Percentiles rank a stretch among this genome's conserved stretches.
These are phyloP conservation scores for Notothenia coriiceps DNA, from an alignment of 2,113 vertebrate species.

Conservation along the genomic window DNA sequence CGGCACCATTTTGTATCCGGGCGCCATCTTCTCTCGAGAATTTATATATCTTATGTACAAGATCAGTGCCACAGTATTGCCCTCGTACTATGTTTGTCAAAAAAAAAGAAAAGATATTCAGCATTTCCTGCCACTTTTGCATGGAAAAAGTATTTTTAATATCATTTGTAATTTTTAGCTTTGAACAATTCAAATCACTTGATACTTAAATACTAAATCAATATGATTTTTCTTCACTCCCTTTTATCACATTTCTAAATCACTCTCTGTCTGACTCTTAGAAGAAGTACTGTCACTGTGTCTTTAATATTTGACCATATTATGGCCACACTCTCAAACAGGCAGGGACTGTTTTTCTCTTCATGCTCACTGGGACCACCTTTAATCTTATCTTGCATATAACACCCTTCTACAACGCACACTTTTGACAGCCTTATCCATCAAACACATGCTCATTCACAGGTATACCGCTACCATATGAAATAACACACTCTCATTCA, in stretches of 20 bases:
- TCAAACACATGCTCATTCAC: no score
- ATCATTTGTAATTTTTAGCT: neutral
- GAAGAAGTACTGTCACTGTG: neutral
- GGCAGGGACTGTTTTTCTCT: neutral
- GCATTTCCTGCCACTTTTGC: no score
- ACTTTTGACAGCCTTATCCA: neutral
- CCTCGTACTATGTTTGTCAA: no score
- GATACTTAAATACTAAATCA: neutral
- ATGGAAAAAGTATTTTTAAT: neutral
- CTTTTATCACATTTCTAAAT: neutral
- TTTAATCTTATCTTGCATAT: neutral
- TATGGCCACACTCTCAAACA: neutral
- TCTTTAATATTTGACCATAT: conserved; percentile 38
- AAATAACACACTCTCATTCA: neutral
- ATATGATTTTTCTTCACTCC: neutral
- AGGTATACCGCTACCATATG: neutral
- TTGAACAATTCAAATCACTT: neutral
- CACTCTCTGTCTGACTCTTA: neutral
- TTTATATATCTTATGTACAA: no score
- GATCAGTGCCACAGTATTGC: no score
- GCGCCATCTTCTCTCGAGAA: no score
- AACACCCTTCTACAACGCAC: neutral
- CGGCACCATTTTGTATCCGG: no score
- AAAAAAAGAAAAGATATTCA: no score
- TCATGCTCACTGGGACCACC: neutral